These are phyloP conservation scores for Liopterus haemorrhoidalis DNA, from an alignment of 2,888 invertebrate genomes.

Conservation along the genomic window DNA sequence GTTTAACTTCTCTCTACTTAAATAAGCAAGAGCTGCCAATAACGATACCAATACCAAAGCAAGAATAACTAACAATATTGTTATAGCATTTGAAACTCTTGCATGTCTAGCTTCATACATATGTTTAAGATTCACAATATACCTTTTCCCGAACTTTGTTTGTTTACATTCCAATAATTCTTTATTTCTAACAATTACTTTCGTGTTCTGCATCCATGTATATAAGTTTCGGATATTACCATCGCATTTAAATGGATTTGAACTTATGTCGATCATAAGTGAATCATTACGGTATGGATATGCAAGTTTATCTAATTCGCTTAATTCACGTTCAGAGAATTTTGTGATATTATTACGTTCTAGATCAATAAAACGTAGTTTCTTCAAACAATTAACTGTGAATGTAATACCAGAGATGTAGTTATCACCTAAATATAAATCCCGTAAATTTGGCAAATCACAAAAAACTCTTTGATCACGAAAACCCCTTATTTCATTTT, in stretches of 20 bases:
- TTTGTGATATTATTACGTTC: constrained; percentile 59
- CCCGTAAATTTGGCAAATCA: constrained; percentile 58
- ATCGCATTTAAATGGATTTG: constrained; percentile 67
- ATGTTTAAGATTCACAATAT: constrained; percentile 39
- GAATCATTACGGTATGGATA: constrained; percentile 45
- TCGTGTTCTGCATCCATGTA: constrained; percentile 58
- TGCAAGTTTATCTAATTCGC: constrained; percentile 52
- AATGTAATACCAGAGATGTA: constrained; percentile 57
- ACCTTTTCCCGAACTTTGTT: constrained; percentile 37
- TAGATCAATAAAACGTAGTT: constrained; percentile 62
- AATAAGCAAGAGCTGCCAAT: constrained; percentile 54
- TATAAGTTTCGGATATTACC: constrained; percentile 53
- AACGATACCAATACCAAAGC: constrained; percentile 52
- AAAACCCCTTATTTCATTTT: constrained; percentile 66
- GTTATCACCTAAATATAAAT: constrained; percentile 66
- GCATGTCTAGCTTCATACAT: constrained; percentile 39
- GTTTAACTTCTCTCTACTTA: constrained; percentile 55
- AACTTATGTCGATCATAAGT: constrained; percentile 56
- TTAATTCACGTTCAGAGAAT: constrained; percentile 53
- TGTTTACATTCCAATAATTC: constrained; percentile 51
- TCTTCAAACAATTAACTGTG: constrained; percentile 59
- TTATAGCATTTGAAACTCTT: constrained; percentile 42
- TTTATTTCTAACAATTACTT: constrained; percentile 54
- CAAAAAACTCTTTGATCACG: constrained; percentile 63
- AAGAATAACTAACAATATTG: constrained; percentile 50